Evolutionary conservation across 2,113 vertebrate species (phyloP), one percentile per base, ranked within the genome.

Genomic region (Isurus oxyrinchus): DNA sequence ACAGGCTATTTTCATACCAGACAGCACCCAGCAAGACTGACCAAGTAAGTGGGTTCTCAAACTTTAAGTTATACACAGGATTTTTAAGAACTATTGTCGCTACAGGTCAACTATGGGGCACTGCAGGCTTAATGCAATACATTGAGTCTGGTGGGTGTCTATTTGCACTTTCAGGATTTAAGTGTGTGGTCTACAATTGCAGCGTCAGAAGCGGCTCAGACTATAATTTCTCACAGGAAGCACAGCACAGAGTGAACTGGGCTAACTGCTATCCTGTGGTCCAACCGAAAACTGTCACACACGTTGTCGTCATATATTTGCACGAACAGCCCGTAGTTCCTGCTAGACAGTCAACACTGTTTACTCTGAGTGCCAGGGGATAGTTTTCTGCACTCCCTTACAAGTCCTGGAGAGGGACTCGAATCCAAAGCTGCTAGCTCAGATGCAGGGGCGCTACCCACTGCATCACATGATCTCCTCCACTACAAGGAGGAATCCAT

Each of bases 261-360:
- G 63, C 49, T 72, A 95, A 95, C 94, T 49, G 94, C 55, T 27
- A 53, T 72, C 44, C 94, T 95, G 94, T 67, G 94, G 94, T 95
- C 49, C 94, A 95, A 95, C 94, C 31, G 94, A 95, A 72, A 95
- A n/a, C 66, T 35, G n/a, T 72, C 67, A 95, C n/a, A 31, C 55
- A 57, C 10, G 57, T 57, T 59, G 14, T 19, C 16, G 14, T 61
- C 57, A 93, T 0, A 63, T 2, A n/a, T 16, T 19, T 93, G 59
- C 57, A 93, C 59, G 90, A n/a, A 93, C 14, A 63, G 31, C 63
- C 90, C 31, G 16, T 31, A n/a, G 57, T 21, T 11, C 57, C 40
- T 5, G 5, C 14, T 59, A n/a, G 59, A 63, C 59, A 93, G 35
- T 35, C 59, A 25, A 40, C 57, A 91, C 87, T 16, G 14, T 21